Base-by-base conservation (phyloP, 2,113 vertebrate species). In the Neodon shergylaensis region DNA sequence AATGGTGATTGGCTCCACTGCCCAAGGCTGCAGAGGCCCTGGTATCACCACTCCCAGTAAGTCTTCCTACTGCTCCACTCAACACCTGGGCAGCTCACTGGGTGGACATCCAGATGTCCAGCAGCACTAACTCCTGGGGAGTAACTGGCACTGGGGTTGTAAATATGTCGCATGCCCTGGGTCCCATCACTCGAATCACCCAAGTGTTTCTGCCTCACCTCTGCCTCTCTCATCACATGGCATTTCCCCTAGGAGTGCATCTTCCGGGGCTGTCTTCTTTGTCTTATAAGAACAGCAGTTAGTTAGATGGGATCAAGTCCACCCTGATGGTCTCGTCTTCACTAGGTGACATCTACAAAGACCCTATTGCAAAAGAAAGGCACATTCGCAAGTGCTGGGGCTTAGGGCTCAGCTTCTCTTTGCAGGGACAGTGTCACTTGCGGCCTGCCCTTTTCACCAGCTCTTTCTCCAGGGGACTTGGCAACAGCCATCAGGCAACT, bases 281-380 rank as follows among this genome's bases (percentile, higher is more conserved):
- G 61, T 81, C 66, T 86, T 89, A 42, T 52, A 84, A 87, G 49
- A 39, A 95, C 42, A 70, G 21, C 16, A 72, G 44, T 66, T 54
- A 66, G 68, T 7, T n/a, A n/a, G 17, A 44, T 17, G 54, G n/a
- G 58, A 72, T 58, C 42, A 89, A 39, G 28, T 39, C 26, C 28
- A n/a, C 9, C 26, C 84, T 86, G n/a, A 89, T 73, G 61, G 93
- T 61, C n/a, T 73, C 52, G 82, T n/a, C 79, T 94, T 72, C 39
- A 52, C 49, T 89, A 72, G 4, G 66, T 61, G 86, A 26, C 22
- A 85, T 63, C 61, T 94, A 61, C 84, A 73, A 86, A 95, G 74
- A 72, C 72, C 11, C 39, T 92, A 7, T 66, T 89, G 81, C 36
- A 88, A 87, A 76, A 91, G 68, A 84, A 92, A 77, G 77, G 70